Conservation (phyloP, 2,113 vertebrate species). For the Peromyscus polionotus region DNA sequence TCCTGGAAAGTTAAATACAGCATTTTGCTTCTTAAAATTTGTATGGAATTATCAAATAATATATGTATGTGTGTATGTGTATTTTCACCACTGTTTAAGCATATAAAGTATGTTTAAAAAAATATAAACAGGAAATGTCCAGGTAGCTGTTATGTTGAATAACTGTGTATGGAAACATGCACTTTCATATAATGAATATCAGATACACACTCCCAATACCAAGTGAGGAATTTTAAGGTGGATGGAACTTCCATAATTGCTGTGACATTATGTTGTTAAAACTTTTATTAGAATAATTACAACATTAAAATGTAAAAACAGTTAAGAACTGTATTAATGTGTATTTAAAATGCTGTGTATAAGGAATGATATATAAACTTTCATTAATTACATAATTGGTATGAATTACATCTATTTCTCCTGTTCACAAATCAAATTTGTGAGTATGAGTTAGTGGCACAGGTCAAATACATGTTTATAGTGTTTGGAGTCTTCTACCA, state of each 20-base stretch:
- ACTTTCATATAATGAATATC: not conserved
- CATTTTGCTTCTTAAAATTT: conserved; percentile 11
- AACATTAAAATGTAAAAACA: not conserved
- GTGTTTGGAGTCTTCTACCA: not conserved
- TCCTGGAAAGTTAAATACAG: not conserved
- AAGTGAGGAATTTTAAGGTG: conserved; percentile 7
- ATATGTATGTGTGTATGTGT: not conserved
- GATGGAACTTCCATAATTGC: not conserved
- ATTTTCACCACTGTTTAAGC: not conserved
- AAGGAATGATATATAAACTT: not conserved
- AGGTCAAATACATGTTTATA: not conserved
- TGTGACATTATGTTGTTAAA: not conserved
- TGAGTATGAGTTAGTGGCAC: not conserved
- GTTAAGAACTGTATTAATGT: not conserved
- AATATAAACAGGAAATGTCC: not conserved
- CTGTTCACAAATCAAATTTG: not conserved
- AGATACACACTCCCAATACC: not conserved
- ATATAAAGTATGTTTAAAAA: conserved; percentile 11
- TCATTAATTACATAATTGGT: conserved; percentile 19
- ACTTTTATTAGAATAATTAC: conserved; percentile 7
- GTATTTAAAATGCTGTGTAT: conserved; percentile 24
- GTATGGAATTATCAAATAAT: conserved; percentile 23
- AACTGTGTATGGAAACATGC: not conserved
- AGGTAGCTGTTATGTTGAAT: not conserved
- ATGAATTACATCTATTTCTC: not conserved